Percentiles rank a stretch among this genome's conserved stretches.
Conservation (phyloP, 1,140 invertebrate species). For the roundworm (Caenorhabditis elegans) region DNA sequence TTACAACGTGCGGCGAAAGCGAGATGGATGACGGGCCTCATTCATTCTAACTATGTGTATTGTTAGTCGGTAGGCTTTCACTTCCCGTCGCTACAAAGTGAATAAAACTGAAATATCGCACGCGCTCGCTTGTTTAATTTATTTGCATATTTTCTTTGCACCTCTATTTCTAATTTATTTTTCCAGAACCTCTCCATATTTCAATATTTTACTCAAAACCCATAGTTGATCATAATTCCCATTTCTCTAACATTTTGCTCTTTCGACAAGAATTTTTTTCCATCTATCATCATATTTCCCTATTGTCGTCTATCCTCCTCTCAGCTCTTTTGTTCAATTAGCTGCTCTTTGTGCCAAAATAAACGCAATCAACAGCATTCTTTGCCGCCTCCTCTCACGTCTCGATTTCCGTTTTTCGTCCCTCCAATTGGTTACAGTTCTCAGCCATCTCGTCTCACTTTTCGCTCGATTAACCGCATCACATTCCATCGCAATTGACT, state of each 20-base stretch:
- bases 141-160: neutral
- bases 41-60: conserved; percentile 32
- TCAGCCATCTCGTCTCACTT: neutral
- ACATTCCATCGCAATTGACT: neutral
- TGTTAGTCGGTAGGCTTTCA: conserved; percentile 20
- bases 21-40: conserved; percentile 29
- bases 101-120: neutral
- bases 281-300: too few relatives aligned
- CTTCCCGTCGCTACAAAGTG: conserved; percentile 6
- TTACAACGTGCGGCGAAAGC: conserved; percentile 8
- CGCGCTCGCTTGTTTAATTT: neutral
- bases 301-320: neutral
- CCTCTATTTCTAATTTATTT: neutral
- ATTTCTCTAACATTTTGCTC: too few relatives aligned
- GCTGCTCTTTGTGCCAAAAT: conserved; percentile 28
- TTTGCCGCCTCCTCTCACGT: neutral
- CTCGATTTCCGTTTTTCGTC: neutral
- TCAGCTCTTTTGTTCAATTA: conserved; percentile 12
- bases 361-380: conserved; percentile 12
- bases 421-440: neutral
- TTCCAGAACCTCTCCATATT: neutral
- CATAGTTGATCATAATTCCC: too few relatives aligned
- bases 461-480: neutral
- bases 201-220: too few relatives aligned
- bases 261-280: too few relatives aligned